A percentile compares a stretch with the other conserved stretches of the same genome.
These are phyloP conservation scores for Aurelia aurita DNA, from an alignment of 30 jellyfish, hydroid and myxozoan genomes.

Conservation along the genomic window DNA sequence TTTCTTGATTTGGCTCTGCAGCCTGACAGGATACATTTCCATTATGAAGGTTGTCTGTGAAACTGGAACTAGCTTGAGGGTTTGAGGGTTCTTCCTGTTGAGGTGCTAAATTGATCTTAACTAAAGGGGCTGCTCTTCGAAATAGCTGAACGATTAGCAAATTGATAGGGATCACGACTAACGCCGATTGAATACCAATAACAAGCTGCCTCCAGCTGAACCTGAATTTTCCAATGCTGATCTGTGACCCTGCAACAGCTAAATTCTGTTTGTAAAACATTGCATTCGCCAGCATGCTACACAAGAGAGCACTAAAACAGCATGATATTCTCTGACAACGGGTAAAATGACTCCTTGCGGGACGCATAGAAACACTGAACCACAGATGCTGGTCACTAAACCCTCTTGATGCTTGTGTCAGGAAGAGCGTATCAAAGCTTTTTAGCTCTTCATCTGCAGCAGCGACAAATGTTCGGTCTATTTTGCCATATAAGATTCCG, in stretches of 20 bases:
- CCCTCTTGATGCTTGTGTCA: constrained; percentile 73
- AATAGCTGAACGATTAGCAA: constrained; percentile 60
- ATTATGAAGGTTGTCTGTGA: no score
- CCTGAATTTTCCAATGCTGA: constrained; percentile 45
- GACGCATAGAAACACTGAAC: constrained; percentile 78
- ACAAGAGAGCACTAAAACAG: constrained; percentile 60
- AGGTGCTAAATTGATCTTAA: background rate
- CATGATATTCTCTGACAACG: constrained; percentile 89
- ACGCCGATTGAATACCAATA: constrained; percentile 79
- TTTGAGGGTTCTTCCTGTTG: background rate
- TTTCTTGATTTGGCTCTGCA: background rate
- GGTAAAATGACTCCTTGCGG: constrained; percentile 79
- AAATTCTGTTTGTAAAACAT: constrained; percentile 61
- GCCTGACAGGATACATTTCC: no score
- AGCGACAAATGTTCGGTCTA: constrained; percentile 53
- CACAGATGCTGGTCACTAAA: constrained; percentile 85
- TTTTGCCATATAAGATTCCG: constrained; percentile 37
- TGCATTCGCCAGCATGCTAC: constrained; percentile 84
- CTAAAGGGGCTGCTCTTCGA: constrained; percentile 64
- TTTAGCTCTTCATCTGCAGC: constrained; percentile 58
- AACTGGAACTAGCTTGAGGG: no score
- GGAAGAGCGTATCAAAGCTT: constrained; percentile 64
- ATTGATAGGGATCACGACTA: constrained; percentile 80
- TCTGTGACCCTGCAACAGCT: constrained; percentile 13
- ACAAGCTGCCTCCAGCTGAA: constrained; percentile 71